phyloP scores from a whole-genome alignment of 1,140 invertebrate genomes.

The Bombus waltoni region DNA sequence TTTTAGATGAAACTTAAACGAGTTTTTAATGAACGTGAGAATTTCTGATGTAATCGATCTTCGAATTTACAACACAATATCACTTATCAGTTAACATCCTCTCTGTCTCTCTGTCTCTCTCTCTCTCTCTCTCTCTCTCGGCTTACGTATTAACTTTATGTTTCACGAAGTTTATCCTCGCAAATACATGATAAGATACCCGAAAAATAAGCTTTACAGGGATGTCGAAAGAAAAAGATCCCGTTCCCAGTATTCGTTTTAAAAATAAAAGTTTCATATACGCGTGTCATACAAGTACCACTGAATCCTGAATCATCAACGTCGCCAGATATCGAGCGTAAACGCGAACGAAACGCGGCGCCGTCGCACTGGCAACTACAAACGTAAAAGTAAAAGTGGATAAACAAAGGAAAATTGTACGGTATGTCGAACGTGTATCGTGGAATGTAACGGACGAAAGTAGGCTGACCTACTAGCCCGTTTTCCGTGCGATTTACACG shows the following conservation, averaged over 20 bases:
- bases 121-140: too few relatives aligned
- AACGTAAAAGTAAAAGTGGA: conserved; percentile 46
- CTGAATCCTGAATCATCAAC: not conserved
- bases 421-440: not conserved
- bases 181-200: not conserved
- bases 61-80: not conserved
- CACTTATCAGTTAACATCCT: not conserved
- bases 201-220: not conserved
- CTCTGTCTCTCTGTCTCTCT: too few relatives aligned
- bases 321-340: not conserved
- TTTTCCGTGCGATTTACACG: conserved; percentile 74
- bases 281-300: not conserved
- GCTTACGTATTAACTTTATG: not conserved
- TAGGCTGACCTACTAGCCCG: conserved; percentile 69
- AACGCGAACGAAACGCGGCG: not conserved
- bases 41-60: not conserved
- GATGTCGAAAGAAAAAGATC: not conserved
- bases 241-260: not conserved
- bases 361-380: not conserved
- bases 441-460: conserved; percentile 32
- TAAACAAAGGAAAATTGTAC: conserved; percentile 21
- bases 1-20: not conserved
- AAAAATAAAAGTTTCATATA: not conserved
- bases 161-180: not conserved
- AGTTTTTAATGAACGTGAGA: not conserved